A percentile compares a stretch with the other conserved stretches of the same genome.
Evolutionary conservation across 2,797 vertebrate genomes (phyloP).

Genomic region (Manis crassicaudata): DNA sequence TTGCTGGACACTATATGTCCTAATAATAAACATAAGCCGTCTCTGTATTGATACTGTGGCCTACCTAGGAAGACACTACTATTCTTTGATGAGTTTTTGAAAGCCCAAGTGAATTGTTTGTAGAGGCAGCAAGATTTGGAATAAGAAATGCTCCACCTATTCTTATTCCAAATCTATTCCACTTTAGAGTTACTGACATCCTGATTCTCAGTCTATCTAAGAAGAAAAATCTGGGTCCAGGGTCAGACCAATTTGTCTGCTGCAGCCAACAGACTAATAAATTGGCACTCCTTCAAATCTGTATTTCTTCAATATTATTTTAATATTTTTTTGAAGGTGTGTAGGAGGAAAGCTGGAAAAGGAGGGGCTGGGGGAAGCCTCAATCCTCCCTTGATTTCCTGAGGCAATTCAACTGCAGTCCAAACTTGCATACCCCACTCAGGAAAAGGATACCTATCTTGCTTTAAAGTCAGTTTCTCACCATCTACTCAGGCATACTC

Average conservation of each 20-base stretch:
- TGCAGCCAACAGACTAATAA: background rate
- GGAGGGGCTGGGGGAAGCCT: background rate
- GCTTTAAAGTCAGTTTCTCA: background rate
- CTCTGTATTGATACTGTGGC: background rate
- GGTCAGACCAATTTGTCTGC: background rate
- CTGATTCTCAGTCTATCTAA: background rate
- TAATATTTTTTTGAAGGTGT: slow-evolving; percentile 5
- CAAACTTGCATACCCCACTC: background rate
- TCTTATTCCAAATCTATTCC: slow-evolving; percentile 11
- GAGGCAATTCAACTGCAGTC: background rate
- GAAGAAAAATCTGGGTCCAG: background rate
- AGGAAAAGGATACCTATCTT: background rate
- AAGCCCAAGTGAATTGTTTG: background rate
- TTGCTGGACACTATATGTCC: background rate
- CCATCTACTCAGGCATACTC: background rate
- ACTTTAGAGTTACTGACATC: background rate
- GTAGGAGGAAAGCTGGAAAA: background rate
- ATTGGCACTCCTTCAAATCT: background rate
- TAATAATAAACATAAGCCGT: background rate
- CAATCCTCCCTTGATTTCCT: background rate
- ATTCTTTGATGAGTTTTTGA: background rate
- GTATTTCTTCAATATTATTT: background rate
- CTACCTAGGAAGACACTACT: background rate
- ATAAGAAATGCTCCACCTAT: background rate
- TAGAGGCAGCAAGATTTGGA: background rate